Percentiles rank a stretch among this genome's conserved stretches.
phyloP scores from a whole-genome alignment of 1,140 invertebrate species.

The Listronotus bonariensis region DNA sequence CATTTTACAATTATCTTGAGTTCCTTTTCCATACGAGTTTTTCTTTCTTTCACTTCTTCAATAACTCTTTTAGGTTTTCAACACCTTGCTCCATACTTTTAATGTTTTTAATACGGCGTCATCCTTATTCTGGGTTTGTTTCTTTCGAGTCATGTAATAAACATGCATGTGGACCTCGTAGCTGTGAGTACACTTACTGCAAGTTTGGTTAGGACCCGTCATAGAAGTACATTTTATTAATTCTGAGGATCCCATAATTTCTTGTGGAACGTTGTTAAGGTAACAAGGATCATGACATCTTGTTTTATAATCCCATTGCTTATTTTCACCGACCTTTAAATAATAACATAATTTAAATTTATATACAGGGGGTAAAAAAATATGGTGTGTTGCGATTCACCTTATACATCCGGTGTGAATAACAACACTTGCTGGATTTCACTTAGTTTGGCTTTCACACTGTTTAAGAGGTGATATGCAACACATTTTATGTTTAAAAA shows the following conservation, averaged over 20 bases:
- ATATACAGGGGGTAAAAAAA: too few relatives aligned
- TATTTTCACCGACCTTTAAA: constrained; percentile 44
- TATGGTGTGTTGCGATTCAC: too few relatives aligned
- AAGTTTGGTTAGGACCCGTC: constrained; percentile 32
- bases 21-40: constrained; percentile 36
- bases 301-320: constrained; percentile 49
- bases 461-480: too few relatives aligned
- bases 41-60: constrained; percentile 26
- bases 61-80: constrained; percentile 34
- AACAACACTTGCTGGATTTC: too few relatives aligned
- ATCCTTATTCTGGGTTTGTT: constrained; percentile 35
- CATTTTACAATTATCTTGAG: constrained; percentile 37
- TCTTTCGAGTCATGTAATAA: constrained; percentile 43
- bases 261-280: constrained; percentile 44
- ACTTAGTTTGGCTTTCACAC: too few relatives aligned
- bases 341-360: too few relatives aligned
- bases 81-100: constrained; percentile 34
- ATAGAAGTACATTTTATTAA: constrained; percentile 49
- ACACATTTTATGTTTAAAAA: too few relatives aligned
- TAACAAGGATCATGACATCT: constrained; percentile 50
- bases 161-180: constrained; percentile 47
- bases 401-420: too few relatives aligned
- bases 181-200: constrained; percentile 43
- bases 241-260: constrained; percentile 43
- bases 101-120: constrained; percentile 34